A percentile compares a stretch with the other conserved stretches of the same genome.
Evolutionary conservation across 2,113 vertebrate species (phyloP).

Genomic region (Benitochromis conjunctus): DNA sequence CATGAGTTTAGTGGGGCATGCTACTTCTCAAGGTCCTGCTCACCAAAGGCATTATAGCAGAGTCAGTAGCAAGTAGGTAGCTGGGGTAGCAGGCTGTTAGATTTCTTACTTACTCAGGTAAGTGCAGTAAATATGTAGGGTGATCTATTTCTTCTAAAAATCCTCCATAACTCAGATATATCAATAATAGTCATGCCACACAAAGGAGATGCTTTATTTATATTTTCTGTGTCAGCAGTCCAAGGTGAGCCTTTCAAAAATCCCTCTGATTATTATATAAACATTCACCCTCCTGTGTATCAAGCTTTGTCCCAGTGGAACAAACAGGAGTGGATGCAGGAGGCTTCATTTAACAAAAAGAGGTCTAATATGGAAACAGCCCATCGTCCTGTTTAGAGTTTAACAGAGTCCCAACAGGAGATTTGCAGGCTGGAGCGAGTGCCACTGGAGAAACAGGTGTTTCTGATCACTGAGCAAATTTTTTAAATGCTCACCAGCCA

Average conservation of each 20-base stretch:
- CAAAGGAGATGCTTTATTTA: constrained; percentile 22
- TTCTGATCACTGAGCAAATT: constrained; percentile 65
- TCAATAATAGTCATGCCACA: constrained; percentile 48
- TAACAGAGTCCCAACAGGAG: constrained; percentile 5
- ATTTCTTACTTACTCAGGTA: background rate
- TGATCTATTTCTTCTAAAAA: background rate
- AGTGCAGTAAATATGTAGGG: background rate
- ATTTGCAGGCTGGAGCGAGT: constrained; percentile 19
- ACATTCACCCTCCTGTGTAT: constrained; percentile 40
- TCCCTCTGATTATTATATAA: constrained; percentile 54
- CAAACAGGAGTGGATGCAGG: constrained; percentile 31
- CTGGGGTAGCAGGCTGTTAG: background rate
- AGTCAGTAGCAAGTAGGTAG: background rate
- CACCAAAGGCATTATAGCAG: background rate
- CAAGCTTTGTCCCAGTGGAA: constrained; percentile 49
- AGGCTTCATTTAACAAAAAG: constrained; percentile 58
- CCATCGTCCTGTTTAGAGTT: constrained; percentile 39
- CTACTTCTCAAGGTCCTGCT: background rate
- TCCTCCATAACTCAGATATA: constrained; percentile 21
- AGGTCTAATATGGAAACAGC: constrained; percentile 53
- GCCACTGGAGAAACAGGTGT: constrained; percentile 63
- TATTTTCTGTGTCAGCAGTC: constrained; percentile 26
- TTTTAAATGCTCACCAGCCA: constrained; percentile 51
- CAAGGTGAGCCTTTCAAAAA: constrained; percentile 43
- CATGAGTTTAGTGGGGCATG: background rate